A percentile compares a stretch with the other conserved stretches of the same genome.
Evolutionary conservation across 2,113 vertebrate genomes (phyloP).

Genomic region (Rhadina sibilatrix): DNA sequence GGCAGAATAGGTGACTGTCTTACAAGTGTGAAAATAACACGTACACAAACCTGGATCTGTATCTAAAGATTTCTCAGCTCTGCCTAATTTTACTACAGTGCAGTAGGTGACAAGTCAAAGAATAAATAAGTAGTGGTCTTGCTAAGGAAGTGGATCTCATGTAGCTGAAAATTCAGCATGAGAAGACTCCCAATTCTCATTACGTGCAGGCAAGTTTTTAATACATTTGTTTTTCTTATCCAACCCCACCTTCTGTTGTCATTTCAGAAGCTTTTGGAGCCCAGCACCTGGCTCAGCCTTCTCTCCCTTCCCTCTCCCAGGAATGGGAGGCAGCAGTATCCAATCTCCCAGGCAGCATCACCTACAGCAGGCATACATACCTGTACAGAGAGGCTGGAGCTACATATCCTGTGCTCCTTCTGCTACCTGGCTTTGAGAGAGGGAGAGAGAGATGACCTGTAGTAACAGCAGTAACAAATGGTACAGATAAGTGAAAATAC

Average conservation of each 20-base stretch:
- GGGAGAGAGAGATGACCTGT: not conserved
- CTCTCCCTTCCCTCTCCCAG: not conserved
- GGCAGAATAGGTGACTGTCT: not conserved
- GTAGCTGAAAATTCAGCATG: not conserved
- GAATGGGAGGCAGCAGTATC: not conserved
- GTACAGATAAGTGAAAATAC: not conserved
- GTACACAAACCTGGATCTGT: not conserved
- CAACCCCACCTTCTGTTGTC: not conserved
- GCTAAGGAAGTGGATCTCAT: not conserved
- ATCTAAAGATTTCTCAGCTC: conserved; percentile 13
- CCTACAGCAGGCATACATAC: not conserved
- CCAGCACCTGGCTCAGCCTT: not conserved
- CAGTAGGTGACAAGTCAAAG: not conserved
- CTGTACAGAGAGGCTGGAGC: not conserved
- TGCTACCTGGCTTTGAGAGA: not conserved
- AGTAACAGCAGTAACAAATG: not conserved
- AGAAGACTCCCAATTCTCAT: not conserved
- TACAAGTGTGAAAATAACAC: not conserved
- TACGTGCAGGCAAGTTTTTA: not conserved
- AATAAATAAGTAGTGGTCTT: not conserved
- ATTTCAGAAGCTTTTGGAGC: not conserved
- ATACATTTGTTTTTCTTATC: not conserved
- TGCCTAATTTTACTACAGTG: conserved; percentile 32
- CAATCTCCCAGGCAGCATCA: not conserved
- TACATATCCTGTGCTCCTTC: not conserved